Evolutionary conservation across 2,113 vertebrate genomes (phyloP), one percentile per base, ranked within the genome.

Genomic region (Tricholaema leucomelas): DNA sequence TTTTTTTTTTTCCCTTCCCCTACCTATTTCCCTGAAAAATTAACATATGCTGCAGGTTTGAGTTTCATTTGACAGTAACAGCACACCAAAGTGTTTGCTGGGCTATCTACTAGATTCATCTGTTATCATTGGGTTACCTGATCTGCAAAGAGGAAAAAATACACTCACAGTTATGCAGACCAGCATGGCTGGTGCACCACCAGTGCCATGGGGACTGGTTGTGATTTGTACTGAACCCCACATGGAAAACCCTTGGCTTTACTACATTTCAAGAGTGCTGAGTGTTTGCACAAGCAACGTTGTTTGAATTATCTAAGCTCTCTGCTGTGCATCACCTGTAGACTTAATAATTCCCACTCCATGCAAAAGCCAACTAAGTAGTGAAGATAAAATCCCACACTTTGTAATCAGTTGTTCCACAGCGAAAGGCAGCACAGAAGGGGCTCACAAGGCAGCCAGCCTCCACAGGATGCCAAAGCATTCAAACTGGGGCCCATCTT

Each of bases 21-120:
- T 21, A 92, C 58, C 40, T 33, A 48, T 59, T 69, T 82, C 50
- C 36, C 38, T 38, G 33, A 59, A 87, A 93, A 95, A 78, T 42
- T 74, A 92, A 73, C 33, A 84, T 36, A 70, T 27, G 65, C 80
- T 80, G 63, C 64, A 77, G 42, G 33, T 80, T 85, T 83, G 87
- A 60, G 61, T 91, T 91, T 91, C 83, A 73, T 84, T 92, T 81
- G 77, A 92, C 70, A 81, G 30, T 66, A 91, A 73, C 54, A 92
- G 65, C 52, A 90, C n/a, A 70, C 76, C 59, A 92, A 95, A 92
- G 71, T 21, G n/a, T 38, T 55, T 59, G 23, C 36, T 7, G 16
- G 77, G 64, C 24, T 60, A 91, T 79, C 91, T 93, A 87, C 65
- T 91, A 82, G 74, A 81, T 78, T 82, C 69, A 67, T 87, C 83